Evolutionary conservation across 2,113 vertebrate species (phyloP).

Genomic region (Genyomyrus donnyi): DNA sequence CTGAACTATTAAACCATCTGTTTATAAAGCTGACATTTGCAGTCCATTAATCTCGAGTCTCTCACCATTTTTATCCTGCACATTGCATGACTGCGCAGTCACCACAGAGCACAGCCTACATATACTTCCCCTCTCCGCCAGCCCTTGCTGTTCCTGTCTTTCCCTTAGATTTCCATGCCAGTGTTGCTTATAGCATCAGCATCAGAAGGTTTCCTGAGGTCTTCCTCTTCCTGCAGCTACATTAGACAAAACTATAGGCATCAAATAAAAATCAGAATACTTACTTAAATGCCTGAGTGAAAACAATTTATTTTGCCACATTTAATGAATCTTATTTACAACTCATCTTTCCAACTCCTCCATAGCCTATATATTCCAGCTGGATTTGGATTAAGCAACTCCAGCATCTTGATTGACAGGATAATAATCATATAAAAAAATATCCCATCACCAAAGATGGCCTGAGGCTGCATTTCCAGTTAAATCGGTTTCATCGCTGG

Average conservation of each 20-base stretch:
- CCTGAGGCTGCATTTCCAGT: neutral
- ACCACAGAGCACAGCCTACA: neutral
- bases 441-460: neutral
- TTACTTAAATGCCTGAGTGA: neutral
- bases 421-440: neutral
- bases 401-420: neutral
- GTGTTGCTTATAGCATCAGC: neutral
- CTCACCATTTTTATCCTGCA: neutral
- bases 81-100: neutral
- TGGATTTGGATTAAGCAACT: neutral
- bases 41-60: neutral
- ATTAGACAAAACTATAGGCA: neutral
- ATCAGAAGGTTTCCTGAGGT: neutral
- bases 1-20: neutral
- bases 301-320: neutral
- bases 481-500: neutral
- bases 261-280: neutral
- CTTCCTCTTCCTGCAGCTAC: neutral
- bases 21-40: conserved; percentile 1
- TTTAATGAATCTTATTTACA: neutral
- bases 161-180: neutral
- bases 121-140: neutral
- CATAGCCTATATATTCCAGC: neutral
- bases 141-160: neutral
- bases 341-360: neutral